Base-by-base conservation (phyloP, 2,888 invertebrate species). In the Pimpla rufipes region DNA sequence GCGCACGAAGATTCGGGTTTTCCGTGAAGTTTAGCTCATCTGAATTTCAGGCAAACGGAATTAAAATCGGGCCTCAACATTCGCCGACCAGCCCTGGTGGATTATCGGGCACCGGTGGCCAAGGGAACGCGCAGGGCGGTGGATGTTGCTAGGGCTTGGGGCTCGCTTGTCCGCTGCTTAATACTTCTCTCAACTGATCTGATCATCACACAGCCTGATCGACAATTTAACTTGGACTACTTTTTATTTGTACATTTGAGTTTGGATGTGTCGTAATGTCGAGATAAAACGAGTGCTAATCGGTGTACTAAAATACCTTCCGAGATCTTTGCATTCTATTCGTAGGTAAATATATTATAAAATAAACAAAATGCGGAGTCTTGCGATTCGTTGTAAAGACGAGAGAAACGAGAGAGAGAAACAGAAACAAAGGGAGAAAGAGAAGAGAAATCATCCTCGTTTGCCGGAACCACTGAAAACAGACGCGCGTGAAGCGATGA, bases 61-160 rank as follows among this genome's bases (percentile, higher is more conserved):
- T 99, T 93, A 99, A 99, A 95, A 98, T 99, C 91, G 99, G 99
- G 75, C 99, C 99, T 85, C 99, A 99, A 94, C 99, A 99, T 95
- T 98, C 99, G 85, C 98, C 98, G 78, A 97, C 97, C 91, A 97
- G 96, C 93, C 96, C 97, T 42, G 93, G 93, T 83, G 96, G 96
- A 90, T 94, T 97, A 93, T 96, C 97, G 67, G 97, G 96, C 18
- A 96, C 97, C 83, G 97, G 97, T 87, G 96, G 96, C 84, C 96
- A 97, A 86, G 97, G 97, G 83, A 96, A 96, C 62, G 96, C 96
- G 92, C 97, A 97, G 91, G 97, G 97, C 87, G 97, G 98, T 87
- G 98, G 98, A 93, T 99, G 99, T 94, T 99, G 97, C 96, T 97
- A 97, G 96, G 93, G 93, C 84, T 89, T 92, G 91, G 90, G 91